A percentile compares a stretch with the other conserved stretches of the same genome.
Conservation (phyloP, 2,113 vertebrate genomes). For the Neomonachus schauinslandi region DNA sequence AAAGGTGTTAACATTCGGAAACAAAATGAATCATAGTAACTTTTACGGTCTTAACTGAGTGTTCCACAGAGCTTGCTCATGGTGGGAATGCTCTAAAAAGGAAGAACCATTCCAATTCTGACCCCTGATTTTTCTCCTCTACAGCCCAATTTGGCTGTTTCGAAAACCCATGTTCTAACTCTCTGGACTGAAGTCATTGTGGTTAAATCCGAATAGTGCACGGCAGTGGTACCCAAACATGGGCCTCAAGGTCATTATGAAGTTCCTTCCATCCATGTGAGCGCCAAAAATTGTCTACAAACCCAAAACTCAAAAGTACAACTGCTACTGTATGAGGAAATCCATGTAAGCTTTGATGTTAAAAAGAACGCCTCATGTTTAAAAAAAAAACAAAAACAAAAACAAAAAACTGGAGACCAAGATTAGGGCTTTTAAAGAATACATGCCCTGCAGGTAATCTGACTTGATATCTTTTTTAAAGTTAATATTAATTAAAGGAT, state of each 20-base stretch:
- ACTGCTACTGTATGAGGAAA: not conserved
- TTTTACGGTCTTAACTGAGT: not conserved
- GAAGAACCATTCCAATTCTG: not conserved
- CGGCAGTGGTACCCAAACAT: not conserved
- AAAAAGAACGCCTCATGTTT: not conserved
- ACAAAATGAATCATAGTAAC: not conserved
- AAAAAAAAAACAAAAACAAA: not conserved
- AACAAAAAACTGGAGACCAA: not conserved
- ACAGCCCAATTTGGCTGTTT: not conserved
- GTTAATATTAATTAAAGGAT: conserved; percentile 39
- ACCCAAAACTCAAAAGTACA: not conserved
- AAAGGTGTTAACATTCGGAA: not conserved
- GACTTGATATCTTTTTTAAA: not conserved
- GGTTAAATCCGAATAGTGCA: not conserved
- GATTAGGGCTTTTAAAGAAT: not conserved
- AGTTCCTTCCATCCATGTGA: not conserved
- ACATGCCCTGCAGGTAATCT: not conserved
- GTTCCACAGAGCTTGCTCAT: not conserved
- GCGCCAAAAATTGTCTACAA: not conserved
- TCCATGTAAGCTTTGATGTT: not conserved
- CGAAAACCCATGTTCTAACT: not conserved
- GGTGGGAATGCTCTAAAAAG: not conserved
- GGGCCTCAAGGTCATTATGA: not conserved
- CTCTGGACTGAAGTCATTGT: not conserved
- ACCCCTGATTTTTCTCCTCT: not conserved